Evolutionary conservation across 2,888 invertebrate genomes (phyloP).

Genomic region (Mythimna lalbum): DNA sequence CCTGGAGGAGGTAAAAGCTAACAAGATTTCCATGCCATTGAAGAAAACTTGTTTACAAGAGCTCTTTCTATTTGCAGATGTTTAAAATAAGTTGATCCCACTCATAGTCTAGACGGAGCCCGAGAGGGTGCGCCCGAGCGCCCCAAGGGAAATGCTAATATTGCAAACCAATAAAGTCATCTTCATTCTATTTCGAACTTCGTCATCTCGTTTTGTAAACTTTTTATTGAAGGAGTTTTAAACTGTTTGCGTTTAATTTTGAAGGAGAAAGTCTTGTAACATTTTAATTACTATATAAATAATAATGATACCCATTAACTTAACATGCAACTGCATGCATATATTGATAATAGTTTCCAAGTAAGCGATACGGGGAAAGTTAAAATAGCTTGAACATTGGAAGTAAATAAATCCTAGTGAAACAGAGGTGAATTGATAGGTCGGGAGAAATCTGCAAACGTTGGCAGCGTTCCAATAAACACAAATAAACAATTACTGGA

Average conservation of each 20-base stretch:
- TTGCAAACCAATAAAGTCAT: slow-evolving; percentile 83
- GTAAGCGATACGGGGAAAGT: slow-evolving; percentile 50
- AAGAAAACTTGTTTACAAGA: slow-evolving; percentile 75
- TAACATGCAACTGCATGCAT: slow-evolving; percentile 30
- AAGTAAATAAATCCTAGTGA: slow-evolving; percentile 36
- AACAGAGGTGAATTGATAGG: slow-evolving; percentile 39
- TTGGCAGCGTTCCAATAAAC: slow-evolving; percentile 42
- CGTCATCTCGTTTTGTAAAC: slow-evolving; percentile 49
- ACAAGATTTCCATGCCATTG: slow-evolving; percentile 64
- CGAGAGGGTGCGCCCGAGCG: slow-evolving; percentile 74
- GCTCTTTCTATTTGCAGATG: slow-evolving; percentile 73
- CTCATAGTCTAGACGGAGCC: slow-evolving; percentile 83
- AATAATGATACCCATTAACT: slow-evolving; percentile 34
- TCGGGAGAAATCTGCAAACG: slow-evolving; percentile 45
- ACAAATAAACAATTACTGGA: slow-evolving; percentile 29
- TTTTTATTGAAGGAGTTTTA: slow-evolving; percentile 33
- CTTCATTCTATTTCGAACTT: slow-evolving; percentile 75
- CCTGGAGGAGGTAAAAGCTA: slow-evolving; percentile 63
- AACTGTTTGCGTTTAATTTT: slow-evolving; percentile 15
- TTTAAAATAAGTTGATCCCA: slow-evolving; percentile 78
- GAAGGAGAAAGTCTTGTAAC: slow-evolving; percentile 39
- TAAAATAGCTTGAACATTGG: slow-evolving; percentile 17
- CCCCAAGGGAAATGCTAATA: slow-evolving; percentile 79
- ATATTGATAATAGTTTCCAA: slow-evolving; percentile 32
- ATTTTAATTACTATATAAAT: slow-evolving; percentile 49